Evolutionary conservation across 2,888 invertebrate genomes (phyloP), one percentile per base, ranked within the genome.

Genomic region (Portevinia maculata): DNA sequence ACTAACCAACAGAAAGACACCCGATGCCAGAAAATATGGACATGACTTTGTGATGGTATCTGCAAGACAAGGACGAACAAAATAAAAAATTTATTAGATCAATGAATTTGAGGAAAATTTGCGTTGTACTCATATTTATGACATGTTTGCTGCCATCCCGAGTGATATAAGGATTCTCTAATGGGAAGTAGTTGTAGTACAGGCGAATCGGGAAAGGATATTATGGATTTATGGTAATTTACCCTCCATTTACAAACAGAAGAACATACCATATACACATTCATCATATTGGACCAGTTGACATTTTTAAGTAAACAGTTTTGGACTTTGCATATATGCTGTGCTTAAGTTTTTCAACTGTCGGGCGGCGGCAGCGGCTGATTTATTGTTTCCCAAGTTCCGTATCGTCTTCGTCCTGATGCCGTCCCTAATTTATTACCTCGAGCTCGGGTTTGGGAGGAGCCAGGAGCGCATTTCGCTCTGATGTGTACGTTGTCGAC

Each of bases 11-110:
- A 97, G 93, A 21, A 97, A 93, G 41, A 95, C 90, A 55, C 96
- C 95, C 3, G 97, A 95, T 79, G 94, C 91, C 84, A 97, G 91
- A 87, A 97, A 94, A 86, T 97, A 96, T 50, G 95, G 94, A 60
- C 96, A 95, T 7, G 97, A 96, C 88, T 95, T 93, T 11, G 96
- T 96, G 67, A 97, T 97, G 57, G 97, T 95, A 91, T 97, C 97
- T 97, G 93, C 73, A 92, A 86, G 69, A 74, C 50, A 46, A 71
- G 13, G 69, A 19, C n/a, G 13, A 15, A 57, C 0, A 62, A 46
- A 41, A 59, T n/a, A 28, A 70, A 44, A 70, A 65, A 76, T 76
- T 65, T 83, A 75, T 75, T 81, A 64, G 70, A 81, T 65, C 78
- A 71, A 76, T 78, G 78, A 67, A 52, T 60, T 71, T 46, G 55